Evolutionary conservation across 1,140 invertebrate species (phyloP).

Genomic region (Drosophila kanapiae): DNA sequence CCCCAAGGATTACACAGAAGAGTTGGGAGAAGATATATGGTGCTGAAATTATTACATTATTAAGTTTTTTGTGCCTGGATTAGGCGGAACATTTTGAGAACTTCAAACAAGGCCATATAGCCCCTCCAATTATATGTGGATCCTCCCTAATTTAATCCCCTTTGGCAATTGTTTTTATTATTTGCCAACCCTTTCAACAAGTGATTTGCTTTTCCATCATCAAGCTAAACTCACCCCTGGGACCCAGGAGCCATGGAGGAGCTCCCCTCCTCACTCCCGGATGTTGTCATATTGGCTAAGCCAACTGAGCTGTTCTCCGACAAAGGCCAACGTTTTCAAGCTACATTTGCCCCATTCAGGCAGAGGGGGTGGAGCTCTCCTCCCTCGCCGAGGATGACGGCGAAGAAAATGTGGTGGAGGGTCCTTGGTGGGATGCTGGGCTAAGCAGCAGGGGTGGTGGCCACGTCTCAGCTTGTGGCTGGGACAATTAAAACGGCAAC

Average conservation of each 20-base stretch:
- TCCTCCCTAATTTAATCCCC: conserved; percentile 33
- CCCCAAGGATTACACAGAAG: not conserved
- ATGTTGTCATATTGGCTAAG: conserved; percentile 73
- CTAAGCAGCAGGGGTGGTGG: conserved; percentile 19
- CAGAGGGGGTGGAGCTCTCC: conserved; percentile 1
- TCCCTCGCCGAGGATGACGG: conserved; percentile 56
- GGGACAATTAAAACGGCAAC: conserved; percentile 79
- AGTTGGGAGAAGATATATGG: conserved; percentile 3
- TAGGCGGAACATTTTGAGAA: not conserved
- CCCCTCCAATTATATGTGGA: conserved; percentile 32
- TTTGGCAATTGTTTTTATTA: conserved; percentile 49
- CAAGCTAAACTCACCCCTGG: conserved; percentile 44
- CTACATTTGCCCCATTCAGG: conserved; percentile 72
- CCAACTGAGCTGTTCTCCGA: conserved; percentile 62
- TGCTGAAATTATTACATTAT: conserved; percentile 9
- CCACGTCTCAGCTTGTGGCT: conserved; percentile 60
- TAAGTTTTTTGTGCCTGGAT: not conserved
- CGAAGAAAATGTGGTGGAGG: conserved; percentile 61
- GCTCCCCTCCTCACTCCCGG: conserved; percentile 15
- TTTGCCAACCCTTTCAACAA: conserved; percentile 67
- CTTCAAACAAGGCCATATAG: not conserved
- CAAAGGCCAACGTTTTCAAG: conserved; percentile 75
- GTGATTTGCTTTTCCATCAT: conserved; percentile 64
- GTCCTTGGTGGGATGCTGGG: conserved; percentile 9
- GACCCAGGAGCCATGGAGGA: conserved; percentile 12